A percentile compares a stretch with the other conserved stretches of the same genome.
phyloP scores from a whole-genome alignment of 2,797 vertebrate species.

The Sebastes cheni region DNA sequence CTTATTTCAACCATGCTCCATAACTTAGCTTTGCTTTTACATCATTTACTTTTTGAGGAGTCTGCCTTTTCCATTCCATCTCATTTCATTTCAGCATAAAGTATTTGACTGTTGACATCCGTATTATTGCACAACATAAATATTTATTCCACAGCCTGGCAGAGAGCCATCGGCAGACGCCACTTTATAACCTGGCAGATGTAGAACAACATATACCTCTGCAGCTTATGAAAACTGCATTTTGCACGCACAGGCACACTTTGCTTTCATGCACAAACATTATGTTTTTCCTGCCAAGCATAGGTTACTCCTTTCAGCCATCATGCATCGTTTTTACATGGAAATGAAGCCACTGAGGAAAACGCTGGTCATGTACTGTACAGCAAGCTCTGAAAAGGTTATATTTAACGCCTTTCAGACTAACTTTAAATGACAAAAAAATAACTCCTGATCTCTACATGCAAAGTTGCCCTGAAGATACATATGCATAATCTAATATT shows the following conservation, averaged over 20 bases:
- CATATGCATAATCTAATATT: conserved; percentile 70
- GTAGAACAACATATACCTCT: conserved; percentile 25
- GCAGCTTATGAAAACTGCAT: conserved; percentile 27
- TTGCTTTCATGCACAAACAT: conserved; percentile 16
- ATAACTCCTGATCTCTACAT: conserved; percentile 9
- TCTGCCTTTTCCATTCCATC: conserved; percentile 11
- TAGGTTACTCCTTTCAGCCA: conserved; percentile 23
- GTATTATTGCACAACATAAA: conserved; percentile 56
- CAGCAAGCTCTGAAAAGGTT: conserved; percentile 34
- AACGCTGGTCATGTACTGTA: neutral
- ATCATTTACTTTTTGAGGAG: conserved; percentile 37
- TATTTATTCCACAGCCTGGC: conserved; percentile 54
- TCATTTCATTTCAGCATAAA: conserved; percentile 52
- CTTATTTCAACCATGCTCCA: neutral
- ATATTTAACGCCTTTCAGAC: neutral
- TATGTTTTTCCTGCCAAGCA: neutral
- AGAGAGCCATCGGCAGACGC: conserved; percentile 5
- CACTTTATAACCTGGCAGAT: conserved; percentile 7
- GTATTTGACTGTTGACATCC: conserved; percentile 62
- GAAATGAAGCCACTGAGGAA: conserved; percentile 22
- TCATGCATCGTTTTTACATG: neutral
- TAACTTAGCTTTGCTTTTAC: conserved; percentile 17
- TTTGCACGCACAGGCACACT: conserved; percentile 7
- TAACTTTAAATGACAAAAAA: conserved; percentile 12
- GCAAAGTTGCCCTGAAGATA: conserved; percentile 51